Evolutionary conservation across 2,797 vertebrate species (phyloP).

Genomic region (Okamejei kenojei): DNA sequence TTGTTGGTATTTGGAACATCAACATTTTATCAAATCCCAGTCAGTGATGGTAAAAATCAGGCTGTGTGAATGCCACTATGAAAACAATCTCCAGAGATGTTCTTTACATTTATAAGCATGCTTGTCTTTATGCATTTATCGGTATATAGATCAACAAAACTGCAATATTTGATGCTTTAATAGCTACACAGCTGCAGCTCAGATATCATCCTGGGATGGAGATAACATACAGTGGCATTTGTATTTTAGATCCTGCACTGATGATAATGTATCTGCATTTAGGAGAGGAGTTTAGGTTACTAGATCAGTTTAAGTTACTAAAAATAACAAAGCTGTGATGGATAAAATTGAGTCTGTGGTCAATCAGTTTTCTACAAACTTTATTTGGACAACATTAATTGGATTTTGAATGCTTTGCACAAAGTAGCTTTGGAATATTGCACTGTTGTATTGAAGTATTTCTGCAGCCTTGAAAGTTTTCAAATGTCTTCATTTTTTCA

Average conservation of each 20-base stretch:
- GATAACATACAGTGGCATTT: neutral
- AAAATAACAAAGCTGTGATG: neutral
- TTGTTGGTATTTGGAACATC: neutral
- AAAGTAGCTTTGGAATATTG: neutral
- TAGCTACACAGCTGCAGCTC: too few species aligned
- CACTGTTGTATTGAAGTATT: neutral
- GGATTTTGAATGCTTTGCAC: neutral
- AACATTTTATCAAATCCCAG: neutral
- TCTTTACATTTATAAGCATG: neutral
- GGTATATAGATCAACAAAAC: neutral
- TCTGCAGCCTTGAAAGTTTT: neutral
- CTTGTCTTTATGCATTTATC: neutral
- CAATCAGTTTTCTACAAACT: neutral
- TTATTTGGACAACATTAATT: neutral
- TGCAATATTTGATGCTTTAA: neutral
- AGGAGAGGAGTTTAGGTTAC: neutral
- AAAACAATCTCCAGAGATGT: conserved; percentile 17
- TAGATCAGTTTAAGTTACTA: neutral
- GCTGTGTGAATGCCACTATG: neutral
- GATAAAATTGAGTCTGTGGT: neutral
- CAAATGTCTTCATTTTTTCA: neutral
- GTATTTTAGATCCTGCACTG: neutral
- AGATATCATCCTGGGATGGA: neutral
- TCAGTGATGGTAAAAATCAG: neutral
- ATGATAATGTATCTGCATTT: neutral